phyloP scores from a whole-genome alignment of 2,888 invertebrate species.

The Papilio elwesi region DNA sequence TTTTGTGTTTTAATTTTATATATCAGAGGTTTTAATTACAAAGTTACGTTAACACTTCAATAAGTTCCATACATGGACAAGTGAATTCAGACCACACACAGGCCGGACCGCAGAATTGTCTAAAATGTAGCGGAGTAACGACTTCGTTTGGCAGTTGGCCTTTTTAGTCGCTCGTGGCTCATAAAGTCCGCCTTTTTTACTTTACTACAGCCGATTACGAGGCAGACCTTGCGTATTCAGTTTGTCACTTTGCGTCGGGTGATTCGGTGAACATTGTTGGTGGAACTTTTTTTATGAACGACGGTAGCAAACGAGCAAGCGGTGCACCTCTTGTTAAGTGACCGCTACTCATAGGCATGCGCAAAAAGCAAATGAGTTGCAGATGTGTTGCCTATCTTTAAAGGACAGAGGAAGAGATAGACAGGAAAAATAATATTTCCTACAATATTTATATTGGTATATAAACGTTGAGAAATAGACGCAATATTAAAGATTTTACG shows the following conservation, averaged over 20 bases:
- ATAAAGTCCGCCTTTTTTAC: conserved; percentile 24
- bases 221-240: conserved; percentile 16
- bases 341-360: too few relatives aligned
- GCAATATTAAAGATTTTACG: too few relatives aligned
- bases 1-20: conserved; percentile 19
- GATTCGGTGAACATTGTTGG: not conserved
- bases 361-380: too few relatives aligned
- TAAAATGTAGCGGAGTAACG: conserved; percentile 46
- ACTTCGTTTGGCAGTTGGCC: conserved; percentile 51
- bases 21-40: conserved; percentile 27
- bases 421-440: too few relatives aligned
- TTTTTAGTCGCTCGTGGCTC: conserved; percentile 44
- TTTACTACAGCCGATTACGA: not conserved
- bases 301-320: too few relatives aligned
- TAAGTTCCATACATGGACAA: conserved; percentile 52
- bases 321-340: too few relatives aligned
- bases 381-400: too few relatives aligned
- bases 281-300: not conserved
- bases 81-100: conserved; percentile 59
- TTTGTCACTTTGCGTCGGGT: not conserved
- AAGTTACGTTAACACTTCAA: conserved; percentile 27
- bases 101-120: conserved; percentile 39
- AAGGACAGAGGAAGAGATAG: too few relatives aligned
- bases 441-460: too few relatives aligned
- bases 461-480: too few relatives aligned